A percentile compares a stretch with the other conserved stretches of the same genome.
Conservation (phyloP, 2,888 invertebrate species). For the Eupithecia vulgata region DNA sequence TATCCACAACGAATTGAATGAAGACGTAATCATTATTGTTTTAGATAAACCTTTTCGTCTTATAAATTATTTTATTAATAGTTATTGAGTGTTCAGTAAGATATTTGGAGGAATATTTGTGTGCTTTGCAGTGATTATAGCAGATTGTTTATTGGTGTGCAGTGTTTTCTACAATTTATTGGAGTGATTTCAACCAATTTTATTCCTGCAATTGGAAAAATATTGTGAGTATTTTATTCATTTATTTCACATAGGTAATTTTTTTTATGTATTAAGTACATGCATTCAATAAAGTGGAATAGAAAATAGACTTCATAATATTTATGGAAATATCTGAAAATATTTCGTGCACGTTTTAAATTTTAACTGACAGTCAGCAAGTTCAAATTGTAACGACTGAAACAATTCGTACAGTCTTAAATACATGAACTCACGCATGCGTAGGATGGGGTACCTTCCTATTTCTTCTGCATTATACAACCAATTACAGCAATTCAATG, state of each 20-base stretch:
- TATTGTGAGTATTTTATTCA: conserved; percentile 75
- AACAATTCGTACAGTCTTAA: not conserved
- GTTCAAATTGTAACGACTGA: conserved; percentile 6
- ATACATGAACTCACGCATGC: not conserved
- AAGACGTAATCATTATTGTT: conserved; percentile 56
- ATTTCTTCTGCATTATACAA: not conserved
- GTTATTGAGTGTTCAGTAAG: conserved; percentile 66
- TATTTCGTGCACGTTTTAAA: not conserved
- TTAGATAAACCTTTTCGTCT: conserved; percentile 50
- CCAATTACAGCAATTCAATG: not conserved
- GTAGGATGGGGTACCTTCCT: not conserved
- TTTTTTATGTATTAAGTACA: too few species aligned
- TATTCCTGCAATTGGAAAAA: conserved; percentile 62
- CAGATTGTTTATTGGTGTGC: conserved; percentile 70
- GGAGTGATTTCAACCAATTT: conserved; percentile 54
- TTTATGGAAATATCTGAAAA: not conserved
- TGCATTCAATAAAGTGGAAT: too few species aligned
- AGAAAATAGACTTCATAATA: too few species aligned
- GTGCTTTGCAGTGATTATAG: conserved; percentile 66
- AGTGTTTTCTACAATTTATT: conserved; percentile 67
- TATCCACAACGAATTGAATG: conserved; percentile 58
- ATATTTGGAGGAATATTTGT: conserved; percentile 68
- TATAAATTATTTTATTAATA: conserved; percentile 46
- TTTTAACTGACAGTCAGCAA: not conserved
- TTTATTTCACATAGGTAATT: too few species aligned